A percentile compares a stretch with the other conserved stretches of the same genome.
phyloP scores from a whole-genome alignment of 2,888 invertebrate species.

The Oligia latruncula region DNA sequence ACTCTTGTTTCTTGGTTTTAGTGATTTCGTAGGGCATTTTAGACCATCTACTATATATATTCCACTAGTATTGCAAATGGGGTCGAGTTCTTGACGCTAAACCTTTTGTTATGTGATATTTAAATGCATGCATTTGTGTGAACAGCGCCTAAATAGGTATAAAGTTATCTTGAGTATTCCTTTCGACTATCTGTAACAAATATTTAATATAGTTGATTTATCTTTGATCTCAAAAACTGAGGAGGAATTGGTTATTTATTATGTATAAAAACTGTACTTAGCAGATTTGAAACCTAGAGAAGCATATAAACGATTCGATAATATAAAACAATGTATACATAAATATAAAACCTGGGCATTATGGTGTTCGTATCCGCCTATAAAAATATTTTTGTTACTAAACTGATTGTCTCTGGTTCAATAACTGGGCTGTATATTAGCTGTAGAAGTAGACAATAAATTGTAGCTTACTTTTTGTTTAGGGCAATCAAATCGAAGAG shows the following conservation, averaged over 20 bases:
- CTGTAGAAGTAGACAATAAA: constrained; percentile 70
- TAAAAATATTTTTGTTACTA: constrained; percentile 77
- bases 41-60: constrained; percentile 4
- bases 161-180: constrained; percentile 24
- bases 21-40: constrained; percentile 17
- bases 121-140: constrained; percentile 52
- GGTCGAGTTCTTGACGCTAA: constrained; percentile 34
- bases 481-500: constrained; percentile 26
- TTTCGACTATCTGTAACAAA: constrained; percentile 23
- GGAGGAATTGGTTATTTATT: constrained; percentile 64
- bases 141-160: constrained; percentile 49
- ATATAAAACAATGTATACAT: constrained; percentile 48
- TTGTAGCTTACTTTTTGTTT: constrained; percentile 58
- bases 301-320: constrained; percentile 45
- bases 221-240: constrained; percentile 68
- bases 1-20: constrained; percentile 2
- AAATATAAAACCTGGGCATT: constrained; percentile 68
- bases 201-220: constrained; percentile 45
- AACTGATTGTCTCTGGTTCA: constrained; percentile 64
- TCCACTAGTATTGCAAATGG: constrained; percentile 24
- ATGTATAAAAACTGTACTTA: constrained; percentile 46
- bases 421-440: constrained; percentile 64
- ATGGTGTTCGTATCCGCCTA: constrained; percentile 79
- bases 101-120: constrained; percentile 49
- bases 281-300: constrained; percentile 41